A percentile compares a stretch with the other conserved stretches of the same genome.
Evolutionary conservation across 2,888 invertebrate genomes (phyloP).

Genomic region (Glaucopsyche alexis): DNA sequence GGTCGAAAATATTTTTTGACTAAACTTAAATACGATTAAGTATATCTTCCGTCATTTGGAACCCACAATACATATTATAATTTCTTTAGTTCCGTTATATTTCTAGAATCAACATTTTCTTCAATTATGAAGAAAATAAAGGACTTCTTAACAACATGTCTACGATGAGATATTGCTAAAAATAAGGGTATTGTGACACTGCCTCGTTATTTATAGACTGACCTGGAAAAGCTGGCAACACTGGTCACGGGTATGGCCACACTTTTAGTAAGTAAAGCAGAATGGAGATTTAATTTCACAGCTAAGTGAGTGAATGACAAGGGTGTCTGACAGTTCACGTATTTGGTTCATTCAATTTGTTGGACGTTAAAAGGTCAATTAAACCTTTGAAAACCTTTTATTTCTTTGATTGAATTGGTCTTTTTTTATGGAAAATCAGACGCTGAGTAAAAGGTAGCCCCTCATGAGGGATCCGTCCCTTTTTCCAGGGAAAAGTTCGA

Average conservation of each 20-base stretch:
- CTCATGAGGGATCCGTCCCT: neutral
- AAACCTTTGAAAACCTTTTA: constrained; percentile 13
- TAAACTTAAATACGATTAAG: too few species aligned
- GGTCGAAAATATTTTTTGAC: too few species aligned
- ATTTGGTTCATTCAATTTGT: constrained; percentile 47
- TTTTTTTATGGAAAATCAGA: neutral
- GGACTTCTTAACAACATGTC: neutral
- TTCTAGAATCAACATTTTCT: neutral
- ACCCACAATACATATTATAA: too few species aligned
- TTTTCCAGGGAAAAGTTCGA: neutral
- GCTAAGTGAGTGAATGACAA: constrained; percentile 29
- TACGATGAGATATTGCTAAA: neutral
- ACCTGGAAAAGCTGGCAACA: neutral
- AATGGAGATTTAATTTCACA: constrained; percentile 35
- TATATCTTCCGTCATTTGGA: too few species aligned
- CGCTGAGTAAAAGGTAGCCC: neutral
- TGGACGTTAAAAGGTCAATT: constrained; percentile 13
- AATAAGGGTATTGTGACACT: neutral
- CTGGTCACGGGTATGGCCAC: neutral
- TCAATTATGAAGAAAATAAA: neutral
- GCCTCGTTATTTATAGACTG: neutral
- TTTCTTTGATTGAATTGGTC: neutral
- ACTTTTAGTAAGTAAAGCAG: constrained; percentile 31
- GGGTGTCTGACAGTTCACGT: constrained; percentile 37
- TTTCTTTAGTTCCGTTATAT: neutral